Evolutionary conservation across 2,888 invertebrate genomes (phyloP).

Genomic region (Nematopogon swammerdamellus): DNA sequence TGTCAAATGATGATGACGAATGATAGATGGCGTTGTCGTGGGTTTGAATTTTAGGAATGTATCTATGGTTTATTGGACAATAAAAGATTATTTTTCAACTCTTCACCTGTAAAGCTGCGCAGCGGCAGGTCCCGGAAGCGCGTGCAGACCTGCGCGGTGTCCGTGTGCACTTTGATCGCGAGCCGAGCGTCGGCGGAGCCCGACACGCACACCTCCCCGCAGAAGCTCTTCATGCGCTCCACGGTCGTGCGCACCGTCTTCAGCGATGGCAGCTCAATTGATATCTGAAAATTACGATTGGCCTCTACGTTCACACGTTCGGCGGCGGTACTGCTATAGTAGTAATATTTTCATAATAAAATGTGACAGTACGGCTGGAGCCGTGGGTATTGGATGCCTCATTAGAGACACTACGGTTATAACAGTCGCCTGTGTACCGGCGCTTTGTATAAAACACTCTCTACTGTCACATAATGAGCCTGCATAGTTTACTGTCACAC

Average conservation of each 20-base stretch:
- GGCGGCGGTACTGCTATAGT: too few relatives aligned
- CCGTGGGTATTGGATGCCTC: too few relatives aligned
- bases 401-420: too few relatives aligned
- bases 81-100: constrained; percentile 12
- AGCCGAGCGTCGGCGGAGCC: constrained; percentile 71
- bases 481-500: not conserved
- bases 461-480: too few relatives aligned
- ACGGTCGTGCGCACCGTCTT: constrained; percentile 75
- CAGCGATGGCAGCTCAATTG: constrained; percentile 73
- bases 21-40: too few relatives aligned
- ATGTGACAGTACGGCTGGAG: too few relatives aligned
- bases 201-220: constrained; percentile 65
- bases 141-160: constrained; percentile 76
- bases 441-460: too few relatives aligned
- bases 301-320: too few relatives aligned
- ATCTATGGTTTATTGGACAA: constrained; percentile 46
- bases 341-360: too few relatives aligned
- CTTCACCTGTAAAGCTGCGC: constrained; percentile 54
- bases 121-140: constrained; percentile 73
- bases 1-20: too few relatives aligned
- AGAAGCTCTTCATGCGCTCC: constrained; percentile 81
- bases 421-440: too few relatives aligned
- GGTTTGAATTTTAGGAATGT: too few relatives aligned
- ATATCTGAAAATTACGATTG: constrained; percentile 71
- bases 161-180: constrained; percentile 73